These are phyloP conservation scores for Lasiommata megera DNA, from an alignment of 2,888 invertebrate species.

Conservation along the genomic window DNA sequence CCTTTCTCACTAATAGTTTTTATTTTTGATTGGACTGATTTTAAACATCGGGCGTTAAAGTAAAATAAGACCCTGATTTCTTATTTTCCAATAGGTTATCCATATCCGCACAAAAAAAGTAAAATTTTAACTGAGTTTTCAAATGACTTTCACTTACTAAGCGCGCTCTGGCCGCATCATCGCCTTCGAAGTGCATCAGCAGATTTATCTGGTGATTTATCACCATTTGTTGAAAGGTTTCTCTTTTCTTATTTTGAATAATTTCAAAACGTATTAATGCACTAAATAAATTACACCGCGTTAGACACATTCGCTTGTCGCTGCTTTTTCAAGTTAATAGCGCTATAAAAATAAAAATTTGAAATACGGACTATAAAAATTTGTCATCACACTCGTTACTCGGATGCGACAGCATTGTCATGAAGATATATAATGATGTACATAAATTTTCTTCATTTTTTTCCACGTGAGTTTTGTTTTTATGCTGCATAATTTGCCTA, in stretches of 20 bases:
- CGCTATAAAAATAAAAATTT: constrained; percentile 8
- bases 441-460: background rate
- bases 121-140: no score
- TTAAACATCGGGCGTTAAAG: no score
- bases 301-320: constrained; percentile 4
- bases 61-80: no score
- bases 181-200: no score
- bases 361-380: constrained; percentile 13
- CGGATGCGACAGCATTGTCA: constrained; percentile 35
- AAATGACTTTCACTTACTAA: no score
- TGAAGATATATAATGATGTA: constrained; percentile 37
- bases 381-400: constrained; percentile 17
- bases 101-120: no score
- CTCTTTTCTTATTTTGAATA: background rate
- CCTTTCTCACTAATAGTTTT: no score
- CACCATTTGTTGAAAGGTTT: background rate
- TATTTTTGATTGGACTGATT: no score
- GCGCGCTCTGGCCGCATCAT: no score
- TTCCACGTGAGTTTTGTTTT: constrained; percentile 7
- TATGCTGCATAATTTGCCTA: background rate
- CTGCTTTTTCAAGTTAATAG: constrained; percentile 7
- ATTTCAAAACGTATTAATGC: background rate
- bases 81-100: no score
- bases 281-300: background rate
- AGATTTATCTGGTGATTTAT: no score